Base-by-base conservation (phyloP, 1,140 invertebrate species). In the Episyrphus balteatus region DNA sequence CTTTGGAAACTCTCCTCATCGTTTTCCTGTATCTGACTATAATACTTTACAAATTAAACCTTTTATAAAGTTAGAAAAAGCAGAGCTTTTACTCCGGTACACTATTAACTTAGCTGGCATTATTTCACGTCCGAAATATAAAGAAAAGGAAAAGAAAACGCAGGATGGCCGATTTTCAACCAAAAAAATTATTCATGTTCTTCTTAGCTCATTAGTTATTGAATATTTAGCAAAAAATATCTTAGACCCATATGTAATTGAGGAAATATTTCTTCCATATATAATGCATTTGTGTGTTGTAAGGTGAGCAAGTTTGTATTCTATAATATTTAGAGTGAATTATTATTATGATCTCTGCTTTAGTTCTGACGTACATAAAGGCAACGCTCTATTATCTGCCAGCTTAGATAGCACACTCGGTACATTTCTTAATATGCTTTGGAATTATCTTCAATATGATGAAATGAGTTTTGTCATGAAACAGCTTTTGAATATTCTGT, bases 1-100 rank as follows among this genome's bases (percentile, higher is more conserved):
- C 61, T 92, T 91, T 62, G 88, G 88, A 40, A 75, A 75, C 14
- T 78, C 75, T 6, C 84, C 84, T 1, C 70, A 86, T 32, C 69
- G 71, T 40, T 88, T 86, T 68, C 84, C 86, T 1, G 62, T 89
- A 5, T 63, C 73, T 15, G 82, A 79, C 5, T 90, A 75, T 58
- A 62, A 71, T 14, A 76, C 85, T 0, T 59, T 89, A 0, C 83
- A 89, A 70, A 68, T 72, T 1, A 59, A 78, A 1, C 83, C 82
- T 1, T 52, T 54, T 5, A 50, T 65, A 1, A 68, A 80, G 51
- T 52, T 82, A 13, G 57, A 65, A 0, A 75, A 77, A 59, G 73
- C 78, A 3, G 65, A 73, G 18, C 51, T 77, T 11, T 55, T 84
- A 3, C 63, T 83, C 26, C 53, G 66, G 11, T 84, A 81, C 74